Base-by-base conservation (phyloP, 2,113 vertebrate genomes). In the Tapirus terrestris region DNA sequence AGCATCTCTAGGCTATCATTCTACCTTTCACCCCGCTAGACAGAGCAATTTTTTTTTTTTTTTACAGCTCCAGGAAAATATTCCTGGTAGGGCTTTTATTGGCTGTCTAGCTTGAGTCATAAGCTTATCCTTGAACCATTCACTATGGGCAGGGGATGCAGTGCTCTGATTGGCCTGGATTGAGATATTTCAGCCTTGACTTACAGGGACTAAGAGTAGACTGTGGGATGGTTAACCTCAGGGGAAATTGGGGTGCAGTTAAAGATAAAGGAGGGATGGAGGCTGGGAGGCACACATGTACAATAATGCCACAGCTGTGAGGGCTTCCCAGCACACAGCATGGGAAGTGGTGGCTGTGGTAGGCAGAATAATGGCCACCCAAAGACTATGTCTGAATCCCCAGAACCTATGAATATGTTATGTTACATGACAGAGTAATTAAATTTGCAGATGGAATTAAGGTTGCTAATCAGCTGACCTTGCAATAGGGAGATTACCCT, bases 381-480 rank as follows among this genome's bases (percentile, higher is more conserved):
- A 2, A 31, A 33, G 27, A 23, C 89, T 31, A 27, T 17, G 1
- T 88, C 29, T 25, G n/a, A 89, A 56, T 58, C 3, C 73, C 33
- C 36, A 53, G 73, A 72, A 70, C 9, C 31, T 72, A 4, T 39
- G 23, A 60, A 12, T 67, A 39, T 63, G 33, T 72, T 43, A 39
- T 48, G 10, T 63, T 60, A 23, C 2, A 5, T 65, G 65, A 29
- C 25, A 72, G 60, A 65, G 12, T 16, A 83, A 31, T 84, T 48
- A n/a, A 45, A 16, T 85, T 92, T 89, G 43, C 72, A 86, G 33
- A 33, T 83, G 31, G 48, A 91, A 63, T 83, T 76, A 91, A 92
- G 16, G 27, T 84, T 84, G 51, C 36, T 80, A 33, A 84, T 90
- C 33, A 81, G 7, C 58, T 82, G 43, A 45, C 12, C 39, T 92